Percentiles rank a stretch among this genome's conserved stretches.
Evolutionary conservation across 2,888 invertebrate genomes (phyloP).

Genomic region (Steinernema carpocapsae): DNA sequence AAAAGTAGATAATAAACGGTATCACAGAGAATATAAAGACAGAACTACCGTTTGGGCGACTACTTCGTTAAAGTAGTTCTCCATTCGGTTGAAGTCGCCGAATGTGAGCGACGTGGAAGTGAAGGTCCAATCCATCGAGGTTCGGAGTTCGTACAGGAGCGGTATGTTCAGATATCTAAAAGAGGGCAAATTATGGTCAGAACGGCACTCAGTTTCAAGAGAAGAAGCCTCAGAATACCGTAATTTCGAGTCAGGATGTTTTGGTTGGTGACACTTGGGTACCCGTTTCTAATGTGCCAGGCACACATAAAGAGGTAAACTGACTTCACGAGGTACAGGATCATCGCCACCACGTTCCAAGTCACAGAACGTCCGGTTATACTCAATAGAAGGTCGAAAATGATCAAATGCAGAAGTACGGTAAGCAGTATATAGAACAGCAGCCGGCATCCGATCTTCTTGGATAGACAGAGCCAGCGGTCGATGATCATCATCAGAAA

Average conservation of each 20-base stretch:
- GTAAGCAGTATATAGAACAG: conserved; percentile 31
- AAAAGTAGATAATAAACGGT: too few species aligned
- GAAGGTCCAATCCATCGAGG: conserved; percentile 33
- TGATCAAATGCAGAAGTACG: conserved; percentile 29
- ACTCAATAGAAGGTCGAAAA: conserved; percentile 28
- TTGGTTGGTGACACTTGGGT: conserved; percentile 15
- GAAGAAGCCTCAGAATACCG: conserved; percentile 12
- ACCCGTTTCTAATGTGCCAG: conserved; percentile 33
- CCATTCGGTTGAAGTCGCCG: conserved; percentile 30
- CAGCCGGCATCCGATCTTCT: conserved; percentile 33
- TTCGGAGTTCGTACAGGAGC: conserved; percentile 31
- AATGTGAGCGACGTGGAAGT: conserved; percentile 9
- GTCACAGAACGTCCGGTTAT: conserved; percentile 29
- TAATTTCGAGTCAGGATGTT: conserved; percentile 27
- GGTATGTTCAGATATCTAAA: conserved; percentile 35
- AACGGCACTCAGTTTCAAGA: conserved; percentile 17
- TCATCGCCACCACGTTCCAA: conserved; percentile 34
- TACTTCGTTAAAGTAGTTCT: conserved; percentile 29
- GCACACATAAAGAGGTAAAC: conserved; percentile 33
- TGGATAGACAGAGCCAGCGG: conserved; percentile 31
- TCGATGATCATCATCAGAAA: conserved; percentile 34
- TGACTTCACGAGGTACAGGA: conserved; percentile 22
- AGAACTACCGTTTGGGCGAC: conserved; percentile 32
- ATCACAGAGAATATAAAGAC: too few species aligned
- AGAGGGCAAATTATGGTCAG: not conserved